These are phyloP conservation scores for Plectrocnemia conspersa DNA, from an alignment of 1,140 invertebrate genomes.

Conservation along the genomic window DNA sequence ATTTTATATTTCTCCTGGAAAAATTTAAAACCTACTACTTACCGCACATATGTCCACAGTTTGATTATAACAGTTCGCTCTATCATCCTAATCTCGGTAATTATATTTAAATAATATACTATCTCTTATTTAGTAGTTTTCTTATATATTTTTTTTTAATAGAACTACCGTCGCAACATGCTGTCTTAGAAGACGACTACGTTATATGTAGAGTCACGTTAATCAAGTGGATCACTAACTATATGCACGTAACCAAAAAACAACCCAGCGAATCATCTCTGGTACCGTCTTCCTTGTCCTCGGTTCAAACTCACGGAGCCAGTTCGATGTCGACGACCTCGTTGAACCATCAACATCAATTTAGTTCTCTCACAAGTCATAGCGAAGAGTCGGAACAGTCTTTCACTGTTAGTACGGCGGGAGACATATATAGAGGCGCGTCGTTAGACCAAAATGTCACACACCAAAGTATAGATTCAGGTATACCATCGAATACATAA, in stretches of 20 bases:
- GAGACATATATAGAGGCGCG: conserved; percentile 33
- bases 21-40: conserved; percentile 90
- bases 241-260: conserved; percentile 69
- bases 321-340: conserved; percentile 40
- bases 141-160: conserved; percentile 35
- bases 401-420: conserved; percentile 47
- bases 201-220: conserved; percentile 74
- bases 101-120: conserved; percentile 19
- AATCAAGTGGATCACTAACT: conserved; percentile 85
- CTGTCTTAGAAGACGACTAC: conserved; percentile 60
- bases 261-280: conserved; percentile 46
- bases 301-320: conserved; percentile 41
- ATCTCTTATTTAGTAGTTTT: background rate
- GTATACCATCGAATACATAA: conserved; percentile 36
- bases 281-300: conserved; percentile 48
- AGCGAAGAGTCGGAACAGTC: conserved; percentile 49
- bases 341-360: conserved; percentile 40
- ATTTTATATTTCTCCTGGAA: conserved; percentile 88
- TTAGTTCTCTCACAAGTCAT: conserved; percentile 42
- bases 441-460: conserved; percentile 36
- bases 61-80: conserved; percentile 75
- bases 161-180: conserved; percentile 56
- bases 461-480: conserved; percentile 50
- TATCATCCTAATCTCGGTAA: conserved; percentile 82
- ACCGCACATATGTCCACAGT: conserved; percentile 85